phyloP scores from a whole-genome alignment of 2,797 vertebrate genomes.

The Brachyrhaphis roseni region DNA sequence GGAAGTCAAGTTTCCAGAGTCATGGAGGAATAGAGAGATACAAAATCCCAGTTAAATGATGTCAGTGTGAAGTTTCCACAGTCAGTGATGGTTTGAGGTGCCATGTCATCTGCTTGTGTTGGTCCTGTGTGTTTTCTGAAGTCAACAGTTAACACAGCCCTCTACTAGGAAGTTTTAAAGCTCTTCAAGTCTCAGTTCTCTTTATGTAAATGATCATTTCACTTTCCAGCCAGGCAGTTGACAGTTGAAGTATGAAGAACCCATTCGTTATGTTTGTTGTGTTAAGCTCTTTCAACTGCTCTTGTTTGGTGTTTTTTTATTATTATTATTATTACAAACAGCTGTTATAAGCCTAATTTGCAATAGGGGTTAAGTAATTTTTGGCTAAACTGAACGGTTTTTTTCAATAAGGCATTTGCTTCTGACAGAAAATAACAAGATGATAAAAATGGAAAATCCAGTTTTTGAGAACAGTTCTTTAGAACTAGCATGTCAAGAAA shows the following conservation, averaged over 20 bases:
- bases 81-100: not conserved
- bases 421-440: not conserved
- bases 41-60: not conserved
- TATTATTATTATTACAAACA: not conserved
- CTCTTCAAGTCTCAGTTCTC: no score
- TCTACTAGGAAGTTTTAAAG: no score
- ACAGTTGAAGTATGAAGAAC: not conserved
- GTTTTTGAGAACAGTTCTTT: not conserved
- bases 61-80: not conserved
- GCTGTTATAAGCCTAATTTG: not conserved
- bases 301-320: not conserved
- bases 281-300: not conserved
- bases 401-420: not conserved
- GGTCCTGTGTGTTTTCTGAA: no score
- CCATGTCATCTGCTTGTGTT: not conserved
- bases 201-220: not conserved
- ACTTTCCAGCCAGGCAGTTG: not conserved
- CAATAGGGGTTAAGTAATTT: not conserved
- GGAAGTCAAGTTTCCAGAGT: not conserved
- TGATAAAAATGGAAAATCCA: not conserved
- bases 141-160: no score
- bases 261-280: not conserved
- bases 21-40: not conserved
- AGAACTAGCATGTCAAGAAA: not conserved
- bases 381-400: not conserved